Base-by-base conservation (phyloP, 1,140 invertebrate genomes). In the Cyclina sinensis region DNA sequence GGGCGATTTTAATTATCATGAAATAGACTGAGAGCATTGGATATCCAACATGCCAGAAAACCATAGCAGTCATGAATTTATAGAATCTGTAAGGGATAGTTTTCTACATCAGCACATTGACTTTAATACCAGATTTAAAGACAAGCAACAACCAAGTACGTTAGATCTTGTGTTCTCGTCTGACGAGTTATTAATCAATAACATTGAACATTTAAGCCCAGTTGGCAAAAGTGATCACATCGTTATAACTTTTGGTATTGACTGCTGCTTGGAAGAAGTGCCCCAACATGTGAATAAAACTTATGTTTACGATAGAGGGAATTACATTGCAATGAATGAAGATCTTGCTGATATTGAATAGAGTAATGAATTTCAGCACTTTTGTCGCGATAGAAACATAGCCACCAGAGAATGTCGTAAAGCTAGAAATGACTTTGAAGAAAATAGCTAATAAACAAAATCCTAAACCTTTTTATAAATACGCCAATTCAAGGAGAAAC, bases 1-100 rank as follows among this genome's bases (percentile, higher is more conserved):
- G 12, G 78, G 78, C 24, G 78, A 81, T 59, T 81, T 78, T 81
- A 81, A 81, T 59, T 81, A 37, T 39, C 78, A 16, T 30, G 78
- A 81, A 39, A 59, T 59, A 12, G 37, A 81, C n/a, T 81, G 46
- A 51, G 54, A 81, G 14, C 18, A 30, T 11, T 81, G 78, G 48
- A 57, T 39, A 5, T 30, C 39, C 18, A 59, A 81, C 48, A 81
- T 21, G 37, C 27, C 27, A 9, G 54, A 57, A 57, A 81, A 27
- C 24, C 78, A 81, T 32, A 30, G 27, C 16, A 30, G 32, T 39
- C 39, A 39, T 46, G 5, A 14, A 2, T 81, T 81, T 35, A 35
- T 81, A n/a, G 78, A 81, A 24, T 81, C 27, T 9, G n/a, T 81
- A 9, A 81, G 78, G 24, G 78, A 57, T 30, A 81, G 39, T 81